Base-by-base conservation (phyloP, 2,888 invertebrate species). In the Mamestra brassicae region DNA sequence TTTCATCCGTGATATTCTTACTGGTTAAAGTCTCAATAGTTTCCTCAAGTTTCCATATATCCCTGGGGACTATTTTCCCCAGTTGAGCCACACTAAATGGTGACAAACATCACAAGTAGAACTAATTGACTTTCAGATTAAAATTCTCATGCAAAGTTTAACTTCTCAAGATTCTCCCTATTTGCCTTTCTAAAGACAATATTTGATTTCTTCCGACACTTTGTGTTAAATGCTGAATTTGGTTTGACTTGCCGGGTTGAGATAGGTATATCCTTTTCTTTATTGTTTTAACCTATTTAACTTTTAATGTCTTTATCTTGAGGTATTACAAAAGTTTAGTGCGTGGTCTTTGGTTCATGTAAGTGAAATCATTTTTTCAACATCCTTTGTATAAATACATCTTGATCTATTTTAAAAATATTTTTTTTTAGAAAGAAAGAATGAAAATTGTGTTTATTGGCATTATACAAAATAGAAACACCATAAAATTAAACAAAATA, bases 161-260 rank as follows among this genome's bases (percentile, higher is more conserved):
- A 83, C 87, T 87, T 85, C 85, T 86, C 85, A 86, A 76, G 78
- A 72, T 81, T 81, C 83, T 74, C 81, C 72, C 71, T 85, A 85
- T 90, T 89, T 90, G 88, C 85, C 85, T 90, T 89, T 78, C 74
- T 64, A 80, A 85, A 81, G 85, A 80, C 87, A 91, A 90, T 88
- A 87, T 90, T 91, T 88, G 88, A 88, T 88, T 87, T 85, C 66
- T 67, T 74, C 72, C 74, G 68, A 80, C 85, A 78, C 34, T 83
- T 76, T 71, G 60, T 80, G 78, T 81, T 73, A 54, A 76, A 83
- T 74, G 13, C 61, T 74, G 54, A 85, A 72, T 80, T 71, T 60
- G 36, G 68, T 66, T 83, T 69, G 45, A 75, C 62, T 71, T 79
- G 13, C 26, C 34, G 50, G 50, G 45, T 71, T 3, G 26, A 26